Percentiles rank a stretch among this genome's conserved stretches.
Conservation (phyloP, 2,113 vertebrate species). For the Salvelinus fontinalis region DNA sequence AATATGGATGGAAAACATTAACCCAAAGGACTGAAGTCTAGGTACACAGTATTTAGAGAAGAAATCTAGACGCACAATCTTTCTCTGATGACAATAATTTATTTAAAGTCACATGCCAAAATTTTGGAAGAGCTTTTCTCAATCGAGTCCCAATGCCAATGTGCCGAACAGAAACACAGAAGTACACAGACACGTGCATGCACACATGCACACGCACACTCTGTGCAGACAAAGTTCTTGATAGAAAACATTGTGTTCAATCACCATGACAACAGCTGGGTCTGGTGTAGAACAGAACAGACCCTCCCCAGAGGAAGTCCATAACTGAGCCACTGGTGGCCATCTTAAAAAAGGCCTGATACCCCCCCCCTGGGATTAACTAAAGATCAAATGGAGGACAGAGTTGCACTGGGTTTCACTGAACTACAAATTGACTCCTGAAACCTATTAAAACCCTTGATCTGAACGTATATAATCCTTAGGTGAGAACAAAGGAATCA, state of each 20-base stretch:
- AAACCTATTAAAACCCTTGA: conserved; percentile 21
- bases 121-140: too few species aligned
- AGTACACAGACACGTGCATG: too few species aligned
- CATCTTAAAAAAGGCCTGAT: background rate
- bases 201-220: too few species aligned
- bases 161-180: too few species aligned
- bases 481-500: conserved; percentile 26
- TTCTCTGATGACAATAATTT: too few species aligned
- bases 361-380: conserved; percentile 15
- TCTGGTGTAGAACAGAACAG: background rate
- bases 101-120: too few species aligned
- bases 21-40: too few species aligned
- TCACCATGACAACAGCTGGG: conserved; percentile 21
- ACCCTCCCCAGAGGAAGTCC: background rate
- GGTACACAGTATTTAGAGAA: too few species aligned
- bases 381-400: background rate
- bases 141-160: too few species aligned
- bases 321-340: background rate
- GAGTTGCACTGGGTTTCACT: background rate
- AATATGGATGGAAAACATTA: too few species aligned
- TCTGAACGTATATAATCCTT: conserved; percentile 26
- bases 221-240: background rate
- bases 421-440: conserved; percentile 33
- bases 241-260: background rate
- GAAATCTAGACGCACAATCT: too few species aligned